Conservation (phyloP, 2,797 vertebrate species). For the Coendou prehensilis region DNA sequence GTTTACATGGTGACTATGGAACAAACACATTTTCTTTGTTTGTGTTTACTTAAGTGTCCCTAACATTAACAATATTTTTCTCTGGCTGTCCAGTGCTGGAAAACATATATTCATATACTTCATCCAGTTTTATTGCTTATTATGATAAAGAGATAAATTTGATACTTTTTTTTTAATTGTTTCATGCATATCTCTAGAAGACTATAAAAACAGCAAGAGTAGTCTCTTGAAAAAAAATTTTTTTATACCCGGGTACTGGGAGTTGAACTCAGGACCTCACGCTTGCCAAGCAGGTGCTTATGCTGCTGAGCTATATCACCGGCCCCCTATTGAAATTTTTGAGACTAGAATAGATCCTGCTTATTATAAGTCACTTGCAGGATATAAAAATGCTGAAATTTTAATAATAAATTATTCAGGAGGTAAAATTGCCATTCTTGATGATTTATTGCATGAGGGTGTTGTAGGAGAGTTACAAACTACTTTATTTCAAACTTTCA, state of each 20-base stretch:
- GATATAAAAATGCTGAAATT: neutral
- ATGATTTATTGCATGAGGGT: neutral
- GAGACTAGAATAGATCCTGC: neutral
- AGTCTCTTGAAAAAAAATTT: too few relatives aligned
- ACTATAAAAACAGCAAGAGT: neutral
- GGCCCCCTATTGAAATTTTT: neutral
- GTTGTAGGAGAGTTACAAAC: neutral
- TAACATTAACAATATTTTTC: neutral
- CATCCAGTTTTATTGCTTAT: neutral
- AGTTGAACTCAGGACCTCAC: too few relatives aligned
- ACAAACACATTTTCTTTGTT: neutral
- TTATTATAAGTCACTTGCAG: neutral
- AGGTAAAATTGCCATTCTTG: neutral
- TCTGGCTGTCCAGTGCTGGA: neutral
- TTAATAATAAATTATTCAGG: neutral
- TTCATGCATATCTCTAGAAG: neutral
- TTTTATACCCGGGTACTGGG: too few relatives aligned
- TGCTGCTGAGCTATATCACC: too few relatives aligned
- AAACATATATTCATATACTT: neutral
- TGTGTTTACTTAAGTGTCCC: neutral
- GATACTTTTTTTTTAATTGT: neutral
- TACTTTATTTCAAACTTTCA: neutral
- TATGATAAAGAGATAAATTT: neutral
- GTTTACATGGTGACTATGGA: neutral
- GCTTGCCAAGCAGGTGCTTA: too few relatives aligned